Base-by-base conservation (phyloP, 2,888 invertebrate species). In the Euclidia mi region DNA sequence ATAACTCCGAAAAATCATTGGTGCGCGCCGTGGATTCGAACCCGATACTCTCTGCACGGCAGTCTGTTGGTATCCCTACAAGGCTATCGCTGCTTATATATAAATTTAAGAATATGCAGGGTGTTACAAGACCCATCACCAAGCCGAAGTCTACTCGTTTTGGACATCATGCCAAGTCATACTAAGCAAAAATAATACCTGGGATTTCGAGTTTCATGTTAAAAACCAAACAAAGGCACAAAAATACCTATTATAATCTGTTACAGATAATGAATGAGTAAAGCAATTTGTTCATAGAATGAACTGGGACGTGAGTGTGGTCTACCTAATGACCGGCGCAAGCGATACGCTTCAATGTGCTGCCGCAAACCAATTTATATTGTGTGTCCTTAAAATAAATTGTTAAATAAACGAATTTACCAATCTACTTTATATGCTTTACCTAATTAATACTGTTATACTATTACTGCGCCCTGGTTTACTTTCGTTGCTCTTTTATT, bases 221-320 rank as follows among this genome's bases (percentile, higher is more conserved):
- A n/a, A n/a, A n/a, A n/a, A n/a, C n/a, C n/a, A n/a, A n/a, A n/a
- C n/a, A n/a, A n/a, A n/a, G n/a, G n/a, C n/a, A n/a, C n/a, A n/a
- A 45, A 60, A 56, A 51, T 56, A 45, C 64, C 58, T 49, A 65
- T 69, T 68, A 65, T 73, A 65, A 63, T 51, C 53, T 45, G 60
- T 58, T 67, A 49, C 50, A 68, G 71, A 78, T 78, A 80, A 83
- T 81, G 76, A 82, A 84, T 81, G 72, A 79, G 77, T 76, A 75
- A 78, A 77, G 80, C 82, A 84, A 85, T 87, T 85, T 82, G 76
- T 76, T 49, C 58, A 73, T 78, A 76, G 71, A 74, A 78, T 66
- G 65, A 66, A 61, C 49, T 47, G 46, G 50, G 69, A 56, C 56
- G 60, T 69, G 77, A 55, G 14, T 65, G 83, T 71, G 84, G 83